A percentile compares a stretch with the other conserved stretches of the same genome.
Evolutionary conservation across 2,797 vertebrate species (phyloP).

Genomic region (Chelon labrosus): DNA sequence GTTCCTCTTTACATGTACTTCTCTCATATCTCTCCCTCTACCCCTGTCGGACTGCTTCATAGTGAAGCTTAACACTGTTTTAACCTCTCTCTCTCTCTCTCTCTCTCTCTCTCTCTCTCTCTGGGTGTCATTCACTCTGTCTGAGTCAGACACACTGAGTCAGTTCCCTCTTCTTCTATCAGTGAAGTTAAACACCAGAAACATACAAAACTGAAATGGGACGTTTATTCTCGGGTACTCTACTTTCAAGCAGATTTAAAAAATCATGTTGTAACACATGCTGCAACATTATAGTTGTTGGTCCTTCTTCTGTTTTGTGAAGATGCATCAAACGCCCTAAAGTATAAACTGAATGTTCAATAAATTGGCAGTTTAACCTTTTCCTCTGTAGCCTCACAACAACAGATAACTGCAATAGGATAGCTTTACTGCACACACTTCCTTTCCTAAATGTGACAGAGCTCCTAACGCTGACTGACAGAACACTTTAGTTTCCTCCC

Average conservation of each 20-base stretch:
- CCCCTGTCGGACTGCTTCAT: constrained; percentile 25
- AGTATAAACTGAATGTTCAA: background rate
- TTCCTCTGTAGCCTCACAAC: background rate
- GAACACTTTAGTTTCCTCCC: constrained; percentile 10
- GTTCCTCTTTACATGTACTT: constrained; percentile 20
- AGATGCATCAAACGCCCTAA: background rate
- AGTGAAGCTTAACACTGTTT: constrained; percentile 48
- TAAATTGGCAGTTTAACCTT: background rate
- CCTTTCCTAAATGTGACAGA: constrained; percentile 22
- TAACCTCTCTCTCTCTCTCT: constrained; percentile 34
- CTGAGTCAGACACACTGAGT: constrained; percentile 59
- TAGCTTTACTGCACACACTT: background rate
- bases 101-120: constrained; percentile 25
- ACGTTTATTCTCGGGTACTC: background rate
- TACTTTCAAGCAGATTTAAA: background rate
- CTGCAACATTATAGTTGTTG: background rate
- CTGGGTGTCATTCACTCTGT: constrained; percentile 47
- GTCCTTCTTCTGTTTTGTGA: background rate
- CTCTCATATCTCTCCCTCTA: constrained; percentile 29
- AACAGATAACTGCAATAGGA: background rate
- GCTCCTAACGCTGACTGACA: constrained; percentile 25
- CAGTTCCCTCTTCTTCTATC: constrained; percentile 50
- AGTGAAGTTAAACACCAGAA: constrained; percentile 1
- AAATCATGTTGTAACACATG: background rate
- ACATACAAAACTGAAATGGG: background rate